Evolutionary conservation across 2,888 invertebrate species (phyloP).

Genomic region (Odontocerum albicorne): DNA sequence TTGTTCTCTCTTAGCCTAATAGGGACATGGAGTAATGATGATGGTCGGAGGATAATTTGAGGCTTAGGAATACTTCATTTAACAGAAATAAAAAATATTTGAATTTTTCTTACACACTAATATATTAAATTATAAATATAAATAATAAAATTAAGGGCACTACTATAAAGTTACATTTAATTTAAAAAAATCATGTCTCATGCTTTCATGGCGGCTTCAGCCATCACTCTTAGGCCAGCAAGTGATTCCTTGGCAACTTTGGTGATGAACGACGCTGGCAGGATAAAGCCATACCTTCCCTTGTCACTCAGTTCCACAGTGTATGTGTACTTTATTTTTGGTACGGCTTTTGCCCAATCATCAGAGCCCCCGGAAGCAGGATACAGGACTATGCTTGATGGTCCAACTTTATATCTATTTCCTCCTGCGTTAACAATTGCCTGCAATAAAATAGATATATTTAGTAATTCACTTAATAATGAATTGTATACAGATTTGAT

Average conservation of each 20-base stretch:
- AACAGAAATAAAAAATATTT: too few species aligned
- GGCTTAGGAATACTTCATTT: too few species aligned
- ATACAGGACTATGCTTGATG: slow-evolving; percentile 76
- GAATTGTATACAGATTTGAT: neutral
- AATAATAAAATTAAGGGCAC: too few species aligned
- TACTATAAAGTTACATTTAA: too few species aligned
- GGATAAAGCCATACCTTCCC: slow-evolving; percentile 82
- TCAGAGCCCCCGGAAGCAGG: slow-evolving; percentile 83
- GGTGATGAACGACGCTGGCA: slow-evolving; percentile 77
- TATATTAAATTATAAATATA: too few species aligned
- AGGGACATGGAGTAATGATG: too few species aligned
- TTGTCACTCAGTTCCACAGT: slow-evolving; percentile 88
- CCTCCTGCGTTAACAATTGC: slow-evolving; percentile 64
- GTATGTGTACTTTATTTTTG: slow-evolving; percentile 83
- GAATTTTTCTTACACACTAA: too few species aligned
- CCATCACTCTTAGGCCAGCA: slow-evolving; percentile 69
- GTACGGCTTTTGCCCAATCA: slow-evolving; percentile 88
- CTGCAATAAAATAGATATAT: slow-evolving; percentile 41
- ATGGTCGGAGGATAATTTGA: too few species aligned
- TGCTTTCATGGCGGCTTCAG: slow-evolving; percentile 51
- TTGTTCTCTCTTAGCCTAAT: too few species aligned
- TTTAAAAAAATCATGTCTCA: too few species aligned
- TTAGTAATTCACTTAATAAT: neutral
- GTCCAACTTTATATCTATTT: slow-evolving; percentile 71
- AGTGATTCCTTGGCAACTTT: slow-evolving; percentile 75